Base-by-base conservation (phyloP, 2,797 vertebrate genomes). In the Chloroceryle amazona region DNA sequence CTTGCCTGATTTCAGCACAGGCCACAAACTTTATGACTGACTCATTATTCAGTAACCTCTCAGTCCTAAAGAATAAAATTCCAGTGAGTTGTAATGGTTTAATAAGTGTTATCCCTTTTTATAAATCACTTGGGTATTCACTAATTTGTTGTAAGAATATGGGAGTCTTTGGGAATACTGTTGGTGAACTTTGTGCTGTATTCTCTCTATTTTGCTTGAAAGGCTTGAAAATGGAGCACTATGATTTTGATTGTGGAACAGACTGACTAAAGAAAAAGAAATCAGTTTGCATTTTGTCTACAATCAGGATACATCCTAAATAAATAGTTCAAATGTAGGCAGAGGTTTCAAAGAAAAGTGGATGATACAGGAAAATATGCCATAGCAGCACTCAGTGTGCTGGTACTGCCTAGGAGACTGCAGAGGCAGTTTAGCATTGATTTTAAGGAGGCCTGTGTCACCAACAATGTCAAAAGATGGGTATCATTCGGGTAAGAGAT, bases 1-100 rank as follows among this genome's bases (percentile, higher is more conserved):
- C 92, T 65, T 86, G 83, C 81, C 90, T 93, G 73, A 96, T 95
- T 93, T 94, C 90, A 95, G 83, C 89, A 94, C 83, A 96, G 87
- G 80, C 86, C 89, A 96, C 95, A 97, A 91, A 95, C 79, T 97
- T 94, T 95, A 95, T 23, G 79, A 86, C 90, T 55, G 54, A 88
- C 52, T 96, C 63, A 86, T 95, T 96, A 72, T 78, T 96, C 94
- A 94, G 93, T 90, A 79, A 90, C 67, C 89, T 80, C 74, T 86
- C 28, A 51, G 67, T 79, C 67, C 79, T 55, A 78, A 86, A 91
- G 79, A 90, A 85, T 92, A 93, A 94, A 94, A 62, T 41, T 79
- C 51, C 70, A 81, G 0, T 67, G 73, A 84, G 62, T 67, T 70
- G 72, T 73, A 57, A 47, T 52, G 37, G 15, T 78, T 91, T 94